Base-by-base conservation (phyloP, 2,888 invertebrate species). In the Helicoverpa assulta region DNA sequence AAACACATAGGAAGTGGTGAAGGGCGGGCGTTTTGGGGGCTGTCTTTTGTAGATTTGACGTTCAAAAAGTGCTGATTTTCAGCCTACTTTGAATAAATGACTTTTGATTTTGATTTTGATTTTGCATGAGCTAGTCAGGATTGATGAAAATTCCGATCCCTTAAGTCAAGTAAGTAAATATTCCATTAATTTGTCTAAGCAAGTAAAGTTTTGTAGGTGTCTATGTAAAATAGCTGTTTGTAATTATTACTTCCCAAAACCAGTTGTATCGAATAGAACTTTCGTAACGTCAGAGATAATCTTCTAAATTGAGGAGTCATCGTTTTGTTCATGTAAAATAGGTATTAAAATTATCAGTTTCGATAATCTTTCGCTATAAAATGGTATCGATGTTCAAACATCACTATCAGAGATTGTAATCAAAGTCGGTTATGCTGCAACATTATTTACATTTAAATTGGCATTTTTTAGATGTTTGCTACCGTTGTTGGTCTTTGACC, bases 221-320 rank as follows among this genome's bases (percentile, higher is more conserved):
- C 33, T 83, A n/a, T n/a, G n/a, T n/a, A 83, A 72, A 84, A 70
- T 88, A 85, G 89, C 72, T 66, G 40, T 52, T 70, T 70, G 57
- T 78, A 83, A 83, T 88, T 85, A 89, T 86, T 86, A 83, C 85
- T 85, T 69, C 40, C 78, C 70, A 67, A 86, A 89, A 87, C 88
- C 86, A 87, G 88, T 88, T 86, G 78, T 80, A 58, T 73, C 57
- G 60, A 86, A 82, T 85, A 81, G 82, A 82, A 82, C 72, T 84
- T 86, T 86, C 82, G 82, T 86, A 82, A 86, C 80, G 76, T 85
- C 85, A 68, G 68, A 86, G 84, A 85, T 82, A 83, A 84, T 81
- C 78, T 84, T 73, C 70, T 51, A 81, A 82, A 76, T 82, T 82
- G 70, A 76, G 62, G 67, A 78, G 71, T 72, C 66, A 54, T 73